phyloP scores from a whole-genome alignment of 2,888 invertebrate species.

The Drosophila bunnanda region DNA sequence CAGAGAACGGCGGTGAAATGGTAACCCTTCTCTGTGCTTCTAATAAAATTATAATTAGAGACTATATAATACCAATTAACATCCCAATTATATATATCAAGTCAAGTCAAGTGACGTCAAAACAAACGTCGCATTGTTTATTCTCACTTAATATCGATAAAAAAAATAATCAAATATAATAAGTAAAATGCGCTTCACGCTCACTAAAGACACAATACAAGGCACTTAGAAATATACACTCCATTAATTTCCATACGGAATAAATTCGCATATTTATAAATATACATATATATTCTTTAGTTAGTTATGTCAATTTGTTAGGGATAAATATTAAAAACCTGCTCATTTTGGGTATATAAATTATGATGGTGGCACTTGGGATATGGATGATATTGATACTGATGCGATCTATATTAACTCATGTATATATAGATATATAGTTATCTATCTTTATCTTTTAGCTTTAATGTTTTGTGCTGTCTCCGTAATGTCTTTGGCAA shows the following conservation, averaged over 20 bases:
- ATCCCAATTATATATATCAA: background rate
- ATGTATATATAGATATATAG: background rate
- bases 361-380: background rate
- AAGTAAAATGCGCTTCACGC: constrained; percentile 50
- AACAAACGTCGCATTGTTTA: constrained; percentile 46
- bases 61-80: background rate
- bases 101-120: constrained; percentile 21
- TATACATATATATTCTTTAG: background rate
- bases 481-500: constrained; percentile 1
- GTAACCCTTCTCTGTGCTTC: too few relatives aligned
- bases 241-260: constrained; percentile 3
- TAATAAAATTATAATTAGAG: background rate
- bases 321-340: constrained; percentile 3
- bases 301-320: constrained; percentile 10
- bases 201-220: constrained; percentile 14
- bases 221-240: constrained; percentile 18
- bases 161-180: constrained; percentile 34
- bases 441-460: too few relatives aligned
- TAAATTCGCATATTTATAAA: constrained; percentile 28
- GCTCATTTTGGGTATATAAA: background rate
- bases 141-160: constrained; percentile 47
- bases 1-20: too few relatives aligned
- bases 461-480: background rate
- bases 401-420: background rate
- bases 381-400: background rate